These are phyloP conservation scores for Cosmorhoe ocellata DNA, from an alignment of 2,888 invertebrate genomes.

Conservation along the genomic window DNA sequence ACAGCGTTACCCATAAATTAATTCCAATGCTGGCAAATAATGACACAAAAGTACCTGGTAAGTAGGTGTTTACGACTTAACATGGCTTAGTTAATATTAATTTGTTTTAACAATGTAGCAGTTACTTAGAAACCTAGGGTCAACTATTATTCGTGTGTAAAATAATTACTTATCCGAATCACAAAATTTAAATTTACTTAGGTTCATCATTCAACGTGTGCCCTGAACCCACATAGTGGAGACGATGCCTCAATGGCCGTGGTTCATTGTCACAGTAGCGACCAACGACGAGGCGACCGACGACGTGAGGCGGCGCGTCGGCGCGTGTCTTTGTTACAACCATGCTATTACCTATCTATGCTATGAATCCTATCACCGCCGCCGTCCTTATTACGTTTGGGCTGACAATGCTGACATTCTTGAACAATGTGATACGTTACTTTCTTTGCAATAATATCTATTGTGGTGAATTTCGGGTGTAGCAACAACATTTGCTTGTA, in stretches of 20 bases:
- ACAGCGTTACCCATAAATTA: not conserved
- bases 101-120: too few species aligned
- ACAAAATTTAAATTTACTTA: slow-evolving; percentile 25
- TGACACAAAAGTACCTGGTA: not conserved
- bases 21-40: slow-evolving; percentile 1
- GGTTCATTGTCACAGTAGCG: slow-evolving; percentile 48
- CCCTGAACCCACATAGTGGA: slow-evolving; percentile 34
- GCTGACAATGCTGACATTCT: slow-evolving; percentile 37
- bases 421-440: slow-evolving; percentile 37
- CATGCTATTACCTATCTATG: slow-evolving; percentile 43
- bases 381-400: slow-evolving; percentile 51
- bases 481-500: not conserved
- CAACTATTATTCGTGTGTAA: not conserved
- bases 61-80: too few species aligned
- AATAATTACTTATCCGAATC: slow-evolving; percentile 12
- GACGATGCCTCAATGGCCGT: slow-evolving; percentile 50
- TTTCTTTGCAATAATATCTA: slow-evolving; percentile 14
- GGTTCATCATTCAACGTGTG: slow-evolving; percentile 17
- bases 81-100: too few species aligned
- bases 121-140: too few species aligned
- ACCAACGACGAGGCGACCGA: not conserved
- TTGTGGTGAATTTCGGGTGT: slow-evolving; percentile 9
- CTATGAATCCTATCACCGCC: slow-evolving; percentile 54
- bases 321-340: slow-evolving; percentile 53
- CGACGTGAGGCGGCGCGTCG: not conserved